These are phyloP conservation scores for Saxidomus purpurata DNA, from an alignment of 1,140 invertebrate genomes.

Conservation along the genomic window DNA sequence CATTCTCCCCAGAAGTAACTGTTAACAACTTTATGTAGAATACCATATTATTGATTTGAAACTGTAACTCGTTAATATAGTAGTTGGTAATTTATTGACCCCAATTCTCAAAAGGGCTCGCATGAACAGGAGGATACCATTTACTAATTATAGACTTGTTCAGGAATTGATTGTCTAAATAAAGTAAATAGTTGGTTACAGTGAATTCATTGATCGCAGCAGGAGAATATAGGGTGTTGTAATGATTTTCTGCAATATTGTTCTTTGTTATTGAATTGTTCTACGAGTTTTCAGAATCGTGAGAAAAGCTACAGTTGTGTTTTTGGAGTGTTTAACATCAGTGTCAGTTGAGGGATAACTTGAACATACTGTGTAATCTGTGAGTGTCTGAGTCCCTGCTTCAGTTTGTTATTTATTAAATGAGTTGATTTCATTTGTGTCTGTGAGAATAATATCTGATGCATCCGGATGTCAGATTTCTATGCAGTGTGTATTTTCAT, in stretches of 20 bases:
- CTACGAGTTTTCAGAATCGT: not conserved
- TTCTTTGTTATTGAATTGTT: conserved; percentile 3
- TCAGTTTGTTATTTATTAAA: not conserved
- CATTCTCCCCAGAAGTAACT: no score
- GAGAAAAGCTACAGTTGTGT: conserved; percentile 21
- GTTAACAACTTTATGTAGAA: no score
- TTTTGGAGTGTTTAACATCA: not conserved
- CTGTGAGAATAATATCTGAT: not conserved
- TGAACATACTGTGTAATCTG: not conserved
- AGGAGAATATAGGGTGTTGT: not conserved
- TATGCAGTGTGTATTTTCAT: no score
- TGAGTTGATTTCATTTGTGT: not conserved
- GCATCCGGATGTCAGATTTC: no score
- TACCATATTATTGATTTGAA: no score
- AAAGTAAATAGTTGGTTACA: not conserved
- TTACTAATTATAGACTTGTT: conserved; percentile 3
- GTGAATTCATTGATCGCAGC: conserved; percentile 1
- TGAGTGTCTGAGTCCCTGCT: not conserved
- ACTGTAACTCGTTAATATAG: no score
- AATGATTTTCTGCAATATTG: conserved; percentile 27
- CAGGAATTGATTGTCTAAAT: not conserved
- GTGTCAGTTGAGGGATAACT: conserved; percentile 7
- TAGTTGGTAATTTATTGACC: no score
- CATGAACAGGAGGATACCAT: not conserved
- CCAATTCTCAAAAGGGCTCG: no score